phyloP scores from a whole-genome alignment of 2,888 invertebrate species.

The Oegoconia quadripuncta region DNA sequence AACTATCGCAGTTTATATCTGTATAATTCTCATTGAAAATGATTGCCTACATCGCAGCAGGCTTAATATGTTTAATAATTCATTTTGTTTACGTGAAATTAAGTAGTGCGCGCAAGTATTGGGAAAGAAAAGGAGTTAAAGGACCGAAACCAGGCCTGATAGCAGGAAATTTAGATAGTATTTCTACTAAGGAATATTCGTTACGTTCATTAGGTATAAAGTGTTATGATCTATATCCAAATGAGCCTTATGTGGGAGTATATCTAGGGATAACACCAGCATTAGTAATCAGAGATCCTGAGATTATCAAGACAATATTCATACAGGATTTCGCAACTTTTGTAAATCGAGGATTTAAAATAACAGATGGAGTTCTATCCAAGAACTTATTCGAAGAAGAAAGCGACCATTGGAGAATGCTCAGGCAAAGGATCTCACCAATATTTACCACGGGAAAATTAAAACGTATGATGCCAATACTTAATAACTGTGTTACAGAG shows the following conservation, averaged over 20 bases:
- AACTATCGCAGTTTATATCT: too few species aligned
- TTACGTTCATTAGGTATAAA: slow-evolving; percentile 6
- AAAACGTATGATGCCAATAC: slow-evolving; percentile 31
- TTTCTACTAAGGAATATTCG: slow-evolving; percentile 13
- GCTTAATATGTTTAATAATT: background rate
- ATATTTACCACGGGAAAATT: slow-evolving; percentile 44
- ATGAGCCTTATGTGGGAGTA: slow-evolving; percentile 46
- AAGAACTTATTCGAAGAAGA: slow-evolving; percentile 45
- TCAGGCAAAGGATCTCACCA: slow-evolving; percentile 39
- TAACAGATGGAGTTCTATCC: slow-evolving; percentile 38
- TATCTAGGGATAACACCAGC: slow-evolving; percentile 41
- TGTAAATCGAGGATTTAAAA: slow-evolving; percentile 37
- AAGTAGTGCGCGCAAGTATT: slow-evolving; percentile 17
- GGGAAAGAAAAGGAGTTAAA: slow-evolving; percentile 36
- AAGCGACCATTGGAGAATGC: slow-evolving; percentile 33
- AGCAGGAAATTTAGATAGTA: slow-evolving; percentile 19
- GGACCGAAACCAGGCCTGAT: slow-evolving; percentile 37
- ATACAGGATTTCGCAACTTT: slow-evolving; percentile 49
- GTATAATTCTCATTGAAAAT: slow-evolving; percentile 20
- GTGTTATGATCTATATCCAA: slow-evolving; percentile 26
- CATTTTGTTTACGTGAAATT: background rate
- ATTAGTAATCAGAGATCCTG: slow-evolving; percentile 43
- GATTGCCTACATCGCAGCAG: slow-evolving; percentile 4
- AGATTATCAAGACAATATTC: slow-evolving; percentile 42
- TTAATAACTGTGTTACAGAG: slow-evolving; percentile 32